A percentile compares a stretch with the other conserved stretches of the same genome.
Evolutionary conservation across 2,797 vertebrate species (phyloP).

Genomic region (Danionella dracula): DNA sequence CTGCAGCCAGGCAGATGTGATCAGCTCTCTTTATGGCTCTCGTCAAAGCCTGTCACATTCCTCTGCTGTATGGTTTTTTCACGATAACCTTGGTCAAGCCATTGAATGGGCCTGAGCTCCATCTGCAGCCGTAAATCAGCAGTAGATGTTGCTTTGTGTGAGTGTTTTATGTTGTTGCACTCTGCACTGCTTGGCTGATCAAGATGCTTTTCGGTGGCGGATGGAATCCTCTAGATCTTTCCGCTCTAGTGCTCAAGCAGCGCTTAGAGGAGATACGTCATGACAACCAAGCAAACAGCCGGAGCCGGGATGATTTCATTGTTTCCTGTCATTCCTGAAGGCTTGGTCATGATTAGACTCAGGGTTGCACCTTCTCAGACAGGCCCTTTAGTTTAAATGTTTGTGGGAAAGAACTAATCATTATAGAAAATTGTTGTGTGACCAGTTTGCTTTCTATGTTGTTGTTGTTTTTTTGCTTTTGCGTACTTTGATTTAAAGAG

Average conservation of each 20-base stretch:
- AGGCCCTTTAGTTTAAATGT: neutral
- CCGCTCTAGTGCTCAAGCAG: conserved; percentile 35
- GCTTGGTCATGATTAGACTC: conserved; percentile 56
- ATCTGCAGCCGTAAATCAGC: conserved; percentile 62
- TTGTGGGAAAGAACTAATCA: too few species aligned
- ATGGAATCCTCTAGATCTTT: conserved; percentile 37
- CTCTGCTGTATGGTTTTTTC: conserved; percentile 62
- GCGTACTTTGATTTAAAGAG: too few species aligned
- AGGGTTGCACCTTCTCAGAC: conserved; percentile 54
- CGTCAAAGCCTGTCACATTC: conserved; percentile 63
- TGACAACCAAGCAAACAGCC: conserved; percentile 70
- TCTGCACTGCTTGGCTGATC: conserved; percentile 49
- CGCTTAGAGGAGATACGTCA: conserved; percentile 50
- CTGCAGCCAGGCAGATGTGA: conserved; percentile 20
- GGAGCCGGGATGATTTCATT: conserved; percentile 55
- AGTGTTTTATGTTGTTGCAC: conserved; percentile 20
- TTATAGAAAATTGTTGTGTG: too few species aligned
- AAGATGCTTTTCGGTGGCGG: neutral
- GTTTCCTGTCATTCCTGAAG: conserved; percentile 67
- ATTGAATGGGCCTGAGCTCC: conserved; percentile 66
- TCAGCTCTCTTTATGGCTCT: conserved; percentile 24
- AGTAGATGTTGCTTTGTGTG: neutral
- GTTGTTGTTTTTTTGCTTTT: too few species aligned
- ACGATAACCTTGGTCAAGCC: conserved; percentile 64
- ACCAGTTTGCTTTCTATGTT: neutral